These are phyloP conservation scores for Cyclophora albipunctata DNA, from an alignment of 2,888 invertebrate species.

Conservation along the genomic window DNA sequence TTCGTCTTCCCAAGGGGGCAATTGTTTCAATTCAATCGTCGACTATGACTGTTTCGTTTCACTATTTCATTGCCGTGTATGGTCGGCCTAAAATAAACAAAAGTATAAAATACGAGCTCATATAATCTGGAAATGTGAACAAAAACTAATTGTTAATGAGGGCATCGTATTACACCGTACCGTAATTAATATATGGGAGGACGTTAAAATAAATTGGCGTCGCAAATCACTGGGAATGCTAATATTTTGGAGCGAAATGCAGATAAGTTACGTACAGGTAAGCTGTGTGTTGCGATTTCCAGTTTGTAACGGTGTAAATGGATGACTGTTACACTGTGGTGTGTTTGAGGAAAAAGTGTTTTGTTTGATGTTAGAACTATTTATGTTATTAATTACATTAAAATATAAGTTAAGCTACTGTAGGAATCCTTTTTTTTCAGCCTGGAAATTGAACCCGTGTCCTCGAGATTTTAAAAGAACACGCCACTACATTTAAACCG, in stretches of 20 bases:
- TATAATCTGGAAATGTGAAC: slow-evolving; percentile 10
- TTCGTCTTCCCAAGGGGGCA: too few relatives aligned
- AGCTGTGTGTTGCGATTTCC: slow-evolving; percentile 22
- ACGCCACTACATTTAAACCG: too few relatives aligned
- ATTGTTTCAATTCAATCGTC: too few relatives aligned
- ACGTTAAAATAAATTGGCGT: slow-evolving; percentile 7
- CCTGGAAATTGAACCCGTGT: too few relatives aligned
- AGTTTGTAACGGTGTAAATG: neutral
- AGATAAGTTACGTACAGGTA: slow-evolving; percentile 10
- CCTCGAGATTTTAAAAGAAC: too few relatives aligned
- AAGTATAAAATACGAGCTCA: slow-evolving; percentile 2
- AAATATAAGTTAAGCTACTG: too few relatives aligned
- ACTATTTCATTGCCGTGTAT: too few relatives aligned
- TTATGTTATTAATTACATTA: too few relatives aligned
- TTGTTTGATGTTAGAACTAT: too few relatives aligned
- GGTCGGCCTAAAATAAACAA: neutral
- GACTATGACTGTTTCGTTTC: too few relatives aligned
- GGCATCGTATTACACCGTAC: slow-evolving; percentile 2
- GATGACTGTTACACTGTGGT: neutral
- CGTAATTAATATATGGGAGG: slow-evolving; percentile 12
- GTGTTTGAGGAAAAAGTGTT: too few relatives aligned
- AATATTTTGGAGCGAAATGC: slow-evolving; percentile 5
- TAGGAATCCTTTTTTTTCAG: too few relatives aligned
- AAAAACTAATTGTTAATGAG: slow-evolving; percentile 16
- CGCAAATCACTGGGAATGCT: slow-evolving; percentile 8